phyloP scores from a whole-genome alignment of 2,113 vertebrate species.

The Mirza zaza region DNA sequence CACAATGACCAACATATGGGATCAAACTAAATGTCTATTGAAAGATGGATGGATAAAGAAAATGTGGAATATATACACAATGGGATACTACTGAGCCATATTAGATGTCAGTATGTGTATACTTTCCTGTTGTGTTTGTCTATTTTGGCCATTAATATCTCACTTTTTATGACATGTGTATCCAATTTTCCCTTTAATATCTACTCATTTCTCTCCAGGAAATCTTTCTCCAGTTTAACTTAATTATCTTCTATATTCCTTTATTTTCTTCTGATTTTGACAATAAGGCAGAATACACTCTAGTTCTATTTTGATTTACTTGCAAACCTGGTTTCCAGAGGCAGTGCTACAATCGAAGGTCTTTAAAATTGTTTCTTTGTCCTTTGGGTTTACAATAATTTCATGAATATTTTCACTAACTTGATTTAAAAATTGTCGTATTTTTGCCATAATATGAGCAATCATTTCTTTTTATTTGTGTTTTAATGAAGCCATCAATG shows the following conservation, averaged over 20 bases:
- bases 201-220: background rate
- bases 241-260: background rate
- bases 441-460: background rate
- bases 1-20: background rate
- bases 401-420: constrained; percentile 20
- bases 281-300: background rate
- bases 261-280: constrained; percentile 37
- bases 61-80: background rate
- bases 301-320: constrained; percentile 21
- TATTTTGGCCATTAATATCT: background rate
- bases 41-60: background rate
- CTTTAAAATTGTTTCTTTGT: constrained; percentile 47
- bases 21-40: background rate
- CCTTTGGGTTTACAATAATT: constrained; percentile 16
- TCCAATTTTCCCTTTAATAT: background rate
- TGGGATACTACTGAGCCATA: background rate
- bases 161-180: background rate
- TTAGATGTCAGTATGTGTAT: background rate
- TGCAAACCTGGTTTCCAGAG: constrained; percentile 39
- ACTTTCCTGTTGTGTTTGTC: background rate
- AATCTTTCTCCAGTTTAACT: background rate
- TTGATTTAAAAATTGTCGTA: constrained; percentile 43
- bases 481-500: constrained; percentile 28
- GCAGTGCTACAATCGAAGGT: background rate
- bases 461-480: constrained; percentile 36